Conservation (phyloP, 2,113 vertebrate species). For the Delphinapterus leucas region DNA sequence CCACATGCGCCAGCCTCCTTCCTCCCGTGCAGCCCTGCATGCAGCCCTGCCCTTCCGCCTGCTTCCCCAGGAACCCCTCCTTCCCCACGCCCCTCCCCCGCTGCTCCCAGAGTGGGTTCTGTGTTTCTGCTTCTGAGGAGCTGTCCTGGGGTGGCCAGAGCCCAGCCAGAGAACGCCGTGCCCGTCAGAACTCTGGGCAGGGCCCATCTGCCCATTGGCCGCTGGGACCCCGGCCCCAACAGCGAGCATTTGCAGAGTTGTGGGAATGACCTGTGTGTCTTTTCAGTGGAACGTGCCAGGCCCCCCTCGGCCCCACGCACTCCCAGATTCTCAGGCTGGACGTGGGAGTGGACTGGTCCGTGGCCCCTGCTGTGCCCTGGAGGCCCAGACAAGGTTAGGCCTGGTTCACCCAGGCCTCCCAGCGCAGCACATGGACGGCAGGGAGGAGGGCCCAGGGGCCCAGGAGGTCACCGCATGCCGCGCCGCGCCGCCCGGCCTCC, state of each 20-base stretch:
- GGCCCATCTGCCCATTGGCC: fast-evolving
- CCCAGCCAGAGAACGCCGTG: too few relatives aligned
- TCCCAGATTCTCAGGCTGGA: background rate
- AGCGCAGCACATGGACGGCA: background rate
- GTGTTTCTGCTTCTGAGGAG: background rate
- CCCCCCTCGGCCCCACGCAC: fast-evolving
- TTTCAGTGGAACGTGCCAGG: background rate
- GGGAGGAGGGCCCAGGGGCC: too few relatives aligned
- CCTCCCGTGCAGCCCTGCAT: too few relatives aligned
- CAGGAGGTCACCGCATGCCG: background rate
- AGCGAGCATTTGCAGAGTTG: fast-evolving
- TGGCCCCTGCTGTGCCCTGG: background rate
- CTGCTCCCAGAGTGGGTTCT: background rate
- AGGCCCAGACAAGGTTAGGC: background rate
- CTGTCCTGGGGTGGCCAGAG: background rate
- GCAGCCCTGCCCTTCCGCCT: background rate
- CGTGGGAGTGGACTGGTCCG: fast-evolving
- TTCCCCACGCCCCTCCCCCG: background rate
- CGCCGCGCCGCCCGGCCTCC: background rate
- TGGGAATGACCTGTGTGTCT: fast-evolving
- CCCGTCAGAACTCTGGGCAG: fast-evolving
- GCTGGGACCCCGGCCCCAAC: background rate
- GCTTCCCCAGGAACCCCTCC: background rate
- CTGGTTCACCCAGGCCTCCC: background rate
- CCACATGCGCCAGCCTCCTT: background rate